Percentiles rank a stretch among this genome's conserved stretches.
phyloP scores from a whole-genome alignment of 2,113 vertebrate species.

The Tetrax tetrax region DNA sequence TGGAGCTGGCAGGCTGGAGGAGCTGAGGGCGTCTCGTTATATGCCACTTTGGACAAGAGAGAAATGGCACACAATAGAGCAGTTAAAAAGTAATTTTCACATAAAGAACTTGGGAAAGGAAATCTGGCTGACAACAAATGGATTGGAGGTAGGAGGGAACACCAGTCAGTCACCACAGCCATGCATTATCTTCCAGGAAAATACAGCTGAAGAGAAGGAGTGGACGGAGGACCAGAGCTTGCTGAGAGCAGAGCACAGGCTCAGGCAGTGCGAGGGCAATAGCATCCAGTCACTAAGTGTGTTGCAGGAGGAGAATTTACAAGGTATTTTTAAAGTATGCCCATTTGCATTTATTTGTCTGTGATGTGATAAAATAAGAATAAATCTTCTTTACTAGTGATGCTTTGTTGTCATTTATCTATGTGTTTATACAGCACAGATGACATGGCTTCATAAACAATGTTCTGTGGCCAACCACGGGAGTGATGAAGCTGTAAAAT shows the following conservation, averaged over 20 bases:
- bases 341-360: neutral
- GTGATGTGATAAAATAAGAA: neutral
- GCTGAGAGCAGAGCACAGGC: neutral
- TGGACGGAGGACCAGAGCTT: neutral
- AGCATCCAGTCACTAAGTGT: neutral
- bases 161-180: neutral
- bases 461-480: neutral
- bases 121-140: neutral
- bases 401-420: neutral
- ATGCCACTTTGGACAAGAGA: neutral
- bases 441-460: neutral
- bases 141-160: neutral
- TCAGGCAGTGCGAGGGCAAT: neutral
- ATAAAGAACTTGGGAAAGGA: neutral
- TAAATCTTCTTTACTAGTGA: neutral
- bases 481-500: neutral
- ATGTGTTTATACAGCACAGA: neutral
- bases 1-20: neutral
- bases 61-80: neutral
- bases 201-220: neutral
- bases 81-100: conserved; percentile 2
- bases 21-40: neutral
- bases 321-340: neutral
- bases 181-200: neutral
- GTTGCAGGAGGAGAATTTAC: neutral